These are phyloP conservation scores for Micrastur ruficollis DNA, from an alignment of 2,797 vertebrate species.

Conservation along the genomic window DNA sequence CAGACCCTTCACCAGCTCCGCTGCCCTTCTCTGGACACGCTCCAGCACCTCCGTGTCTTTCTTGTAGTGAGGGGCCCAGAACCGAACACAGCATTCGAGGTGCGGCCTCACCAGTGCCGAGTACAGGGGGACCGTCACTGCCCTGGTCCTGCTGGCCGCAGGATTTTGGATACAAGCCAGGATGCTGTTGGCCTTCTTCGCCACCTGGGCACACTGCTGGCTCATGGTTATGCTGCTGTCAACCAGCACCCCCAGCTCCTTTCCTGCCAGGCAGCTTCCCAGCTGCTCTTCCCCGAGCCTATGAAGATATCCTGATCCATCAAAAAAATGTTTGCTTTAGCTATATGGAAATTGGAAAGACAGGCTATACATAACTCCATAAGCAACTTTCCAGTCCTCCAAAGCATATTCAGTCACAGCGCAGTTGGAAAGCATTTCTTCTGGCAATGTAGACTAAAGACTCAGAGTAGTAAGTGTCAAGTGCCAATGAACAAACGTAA, in stretches of 20 bases:
- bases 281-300: not conserved
- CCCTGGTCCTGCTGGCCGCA: not conserved
- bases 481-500: constrained; percentile 24
- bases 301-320: not conserved
- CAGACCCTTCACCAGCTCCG: too few species aligned
- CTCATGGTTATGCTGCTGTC: not conserved
- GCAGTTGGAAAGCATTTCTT: not conserved
- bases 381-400: not conserved
- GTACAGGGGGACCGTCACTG: not conserved
- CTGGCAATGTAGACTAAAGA: not conserved
- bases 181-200: too few species aligned
- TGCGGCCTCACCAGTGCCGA: not conserved
- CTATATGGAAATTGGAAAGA: not conserved
- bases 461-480: not conserved
- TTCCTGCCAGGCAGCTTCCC: not conserved
- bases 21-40: too few species aligned
- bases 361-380: not conserved
- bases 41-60: not conserved
- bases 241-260: not conserved
- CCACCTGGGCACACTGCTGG: too few species aligned
- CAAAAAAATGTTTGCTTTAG: not conserved
- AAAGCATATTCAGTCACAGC: not conserved
- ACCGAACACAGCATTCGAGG: not conserved
- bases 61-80: not conserved
- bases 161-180: too few species aligned